Base-by-base conservation (phyloP, 2,797 vertebrate species). In the Passerculus sandwichensis region DNA sequence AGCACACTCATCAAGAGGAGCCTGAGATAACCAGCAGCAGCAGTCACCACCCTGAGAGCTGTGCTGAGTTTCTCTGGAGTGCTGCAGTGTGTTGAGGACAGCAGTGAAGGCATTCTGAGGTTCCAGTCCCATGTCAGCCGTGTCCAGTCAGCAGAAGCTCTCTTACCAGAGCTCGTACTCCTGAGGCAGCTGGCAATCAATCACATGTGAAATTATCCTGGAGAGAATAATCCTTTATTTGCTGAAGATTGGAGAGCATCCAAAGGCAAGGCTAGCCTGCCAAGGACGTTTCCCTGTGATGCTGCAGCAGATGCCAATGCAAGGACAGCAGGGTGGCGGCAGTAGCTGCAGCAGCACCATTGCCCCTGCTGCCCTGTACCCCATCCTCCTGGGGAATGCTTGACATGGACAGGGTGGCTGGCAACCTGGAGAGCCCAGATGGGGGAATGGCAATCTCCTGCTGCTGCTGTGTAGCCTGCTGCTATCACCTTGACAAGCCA, bases 341-440 rank as follows among this genome's bases (percentile, higher is more conserved):
- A 12, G 42, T 30, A 15, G 38, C 56, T 47, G 22, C 44, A 77
- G 60, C 64, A 76, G 47, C 38, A 53, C 22, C 2, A 0, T 7
- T 45, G 21, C 18, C 60, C 34, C 85, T 36, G 44, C 19, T 44
- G 38, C 13, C n/a, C 57, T 0, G 0, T 10, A 6, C 0, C 0
- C 9, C 32, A 30, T 21, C 10, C 40, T 62, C 36, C 54, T 2
- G 2, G 22, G 48, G 26, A 79, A 27, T 21, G 45, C 25, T 30
- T 5, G 0, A 11, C 12, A 3, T 5, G 3, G 18, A 8, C 44
- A 59, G 18, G 11, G 6, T 14, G 40, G 10, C 23, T 26, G 56
- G 21, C 15, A 44, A 21, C 19, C 40, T 56, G 51, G n/a, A 76
- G n/a, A 62, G 44, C 44, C 59, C 8, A 2, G 17, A 25, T 26